Base-by-base conservation (phyloP, 2,797 vertebrate genomes). In the Buphagus erythrorhynchus region DNA sequence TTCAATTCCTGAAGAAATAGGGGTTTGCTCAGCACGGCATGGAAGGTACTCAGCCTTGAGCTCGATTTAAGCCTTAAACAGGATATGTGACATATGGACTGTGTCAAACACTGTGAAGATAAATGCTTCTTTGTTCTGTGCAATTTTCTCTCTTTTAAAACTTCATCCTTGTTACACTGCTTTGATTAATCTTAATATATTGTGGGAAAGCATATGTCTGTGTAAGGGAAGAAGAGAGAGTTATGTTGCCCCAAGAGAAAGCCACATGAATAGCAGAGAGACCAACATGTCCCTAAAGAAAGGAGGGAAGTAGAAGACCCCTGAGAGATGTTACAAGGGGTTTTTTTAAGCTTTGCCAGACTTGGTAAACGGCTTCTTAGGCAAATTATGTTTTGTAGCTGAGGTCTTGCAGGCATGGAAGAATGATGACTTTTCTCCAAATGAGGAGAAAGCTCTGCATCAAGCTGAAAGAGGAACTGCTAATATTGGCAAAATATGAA, bases 61-160 rank as follows among this genome's bases (percentile, higher is more conserved):
- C 45, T 78, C 7, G 0, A 31, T 66, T 58, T 81, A 45, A 86
- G 85, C 14, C 52, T 75, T 82, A 81, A 93, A 76, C 73, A 81
- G 87, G 73, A 75, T 88, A 62, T 45, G 55, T 73, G 87, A 79
- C 94, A 94, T 86, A 95, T 71, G 96, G 96, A 82, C 87, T 86
- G 6, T 66, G 93, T 86, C 96, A 96, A 95, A 93, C 93, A 88
- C 16, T n/a, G 65, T 42, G 82, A 93, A 84, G 85, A 95, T 49
- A 67, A 90, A 95, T 94, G 61, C 31, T 75, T 69, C 73, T 94
- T 95, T 92, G 58, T 91, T 83, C 79, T 55, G n/a, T 55, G 66
- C 6, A 49, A 59, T 88, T 88, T 95, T 95, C 66, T n/a, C 51
- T 61, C 91, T 94, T 86, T 88, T 88, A 78, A 94, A 95, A 88